Base-by-base conservation (phyloP, 2,113 vertebrate species). In the Lycaon pictus region DNA sequence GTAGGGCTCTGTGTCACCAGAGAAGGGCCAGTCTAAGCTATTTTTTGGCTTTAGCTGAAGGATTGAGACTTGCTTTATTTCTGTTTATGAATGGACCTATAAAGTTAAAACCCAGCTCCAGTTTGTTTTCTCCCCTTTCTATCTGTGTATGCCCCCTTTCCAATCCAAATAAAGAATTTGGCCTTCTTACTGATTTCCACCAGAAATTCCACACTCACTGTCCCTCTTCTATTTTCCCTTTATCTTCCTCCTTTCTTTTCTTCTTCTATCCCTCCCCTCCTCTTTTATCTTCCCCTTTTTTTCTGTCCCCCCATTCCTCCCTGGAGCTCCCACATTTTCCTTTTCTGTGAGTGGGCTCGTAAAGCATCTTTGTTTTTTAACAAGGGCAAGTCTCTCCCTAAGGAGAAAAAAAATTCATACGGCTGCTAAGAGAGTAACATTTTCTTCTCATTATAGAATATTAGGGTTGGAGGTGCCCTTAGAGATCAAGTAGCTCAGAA, bases 351-450 rank as follows among this genome's bases (percentile, higher is more conserved):
- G 58, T 56, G 53, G n/a, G 11, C 67, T 80, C 43, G 87, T 81
- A 51, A 67, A 87, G 29, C 12, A 53, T 84, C 12, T 35, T 95
- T 83, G 67, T 80, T 10, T 90, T 96, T 88, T 65, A 84, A 95
- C 37, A 95, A 90, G 84, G 62, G 17, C 55, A 95, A 43, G 19
- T 87, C 5, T 91, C 69, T 93, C 17, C 43, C 22, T 63, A 94
- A 92, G 74, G 48, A 67, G 77, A 63, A 83, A 60, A 84, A 85
- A 62, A 89, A 74, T 3, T 13, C 15, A 37, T 20, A 29, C 13
- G 32, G 11, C 53, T 81, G 56, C 77, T 53, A 65, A 80, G 69
- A 89, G 7, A 56, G 13, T 16, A 71, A 43, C 37, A 83, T 87
- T 90, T 84, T 60, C 43, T 88, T 11, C 62, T 93, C 76, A 37